Evolutionary conservation across 2,888 invertebrate species (phyloP), one percentile per base, ranked within the genome.

Genomic region (Cyclophora albipunctata): DNA sequence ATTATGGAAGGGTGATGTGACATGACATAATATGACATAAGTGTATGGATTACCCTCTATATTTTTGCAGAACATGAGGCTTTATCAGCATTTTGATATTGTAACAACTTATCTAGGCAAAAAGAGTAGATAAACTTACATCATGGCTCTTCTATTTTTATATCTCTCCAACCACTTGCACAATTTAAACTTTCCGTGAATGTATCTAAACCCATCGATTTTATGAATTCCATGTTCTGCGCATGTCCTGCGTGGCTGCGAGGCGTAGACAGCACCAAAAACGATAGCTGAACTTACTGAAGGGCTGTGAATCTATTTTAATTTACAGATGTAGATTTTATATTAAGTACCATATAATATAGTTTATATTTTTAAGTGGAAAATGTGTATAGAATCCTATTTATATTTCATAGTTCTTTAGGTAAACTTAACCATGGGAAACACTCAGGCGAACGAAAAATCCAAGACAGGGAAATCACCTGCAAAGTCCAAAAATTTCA

Each of bases 401-500:
- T 20, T 20, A 20, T 20, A 20, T 20, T 20, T 1, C 20, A 20
- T 20, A 20, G 20, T 20, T 20, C 1, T 20, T 1, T 20, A 20
- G 20, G 20, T 20, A 20, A 20, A 20, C 20, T 20, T 48, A 40
- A 58, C 45, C 59, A 91, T 91, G 91, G 91, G 91, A 20, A 91
- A 91, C 62, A 83, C 72, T 57, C 91, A 91, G 73, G 69, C 86
- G 35, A 85, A 87, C 54, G 84, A 86, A 56, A 91, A 90, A 70
- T 58, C 73, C 43, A 91, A 91, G 71, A 72, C 82, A 40, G 87
- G 89, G 51, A 90, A 90, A 69, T 86, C 90, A n/a, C 90, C 90
- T n/a, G 84, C 88, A 3, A 91, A 90, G 73, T 78, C 86, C 57
- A 91, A 91, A 81, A 80, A 87, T 65, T 89, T 90, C 62, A 90